phyloP scores from a whole-genome alignment of 2,113 vertebrate species.

The Lagopus leucura region DNA sequence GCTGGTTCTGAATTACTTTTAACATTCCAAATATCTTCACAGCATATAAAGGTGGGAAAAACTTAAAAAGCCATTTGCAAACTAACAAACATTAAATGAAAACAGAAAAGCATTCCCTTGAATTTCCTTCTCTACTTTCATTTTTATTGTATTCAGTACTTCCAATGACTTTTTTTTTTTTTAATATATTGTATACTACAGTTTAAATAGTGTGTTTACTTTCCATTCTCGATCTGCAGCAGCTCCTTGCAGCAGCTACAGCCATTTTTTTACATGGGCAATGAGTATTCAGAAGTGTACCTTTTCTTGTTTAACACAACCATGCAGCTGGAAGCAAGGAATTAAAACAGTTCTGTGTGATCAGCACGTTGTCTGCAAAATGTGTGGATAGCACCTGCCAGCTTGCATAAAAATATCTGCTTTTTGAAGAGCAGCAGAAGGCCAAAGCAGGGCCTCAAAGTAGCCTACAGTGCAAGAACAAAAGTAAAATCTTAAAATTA shows the following conservation, averaged over 20 bases:
- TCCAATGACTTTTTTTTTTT: background rate
- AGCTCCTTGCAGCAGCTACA: background rate
- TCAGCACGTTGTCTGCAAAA: background rate
- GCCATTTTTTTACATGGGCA: background rate
- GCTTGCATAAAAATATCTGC: background rate
- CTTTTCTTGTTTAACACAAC: constrained; percentile 9
- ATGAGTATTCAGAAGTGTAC: background rate
- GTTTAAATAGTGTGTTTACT: background rate
- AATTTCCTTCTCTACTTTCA: background rate
- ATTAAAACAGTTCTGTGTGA: background rate
- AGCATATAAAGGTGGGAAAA: background rate
- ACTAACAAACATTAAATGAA: background rate
- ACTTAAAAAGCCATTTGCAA: background rate
- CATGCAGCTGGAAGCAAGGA: constrained; percentile 31
- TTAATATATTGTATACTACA: background rate
- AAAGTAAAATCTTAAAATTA: background rate
- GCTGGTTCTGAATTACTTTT: background rate
- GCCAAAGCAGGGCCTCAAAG: background rate
- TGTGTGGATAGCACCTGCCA: background rate
- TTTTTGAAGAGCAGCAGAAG: background rate
- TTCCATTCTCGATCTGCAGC: background rate
- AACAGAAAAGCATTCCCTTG: background rate
- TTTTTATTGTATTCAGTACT: background rate
- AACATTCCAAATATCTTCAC: background rate
- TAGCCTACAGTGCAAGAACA: background rate